Evolutionary conservation across 2,888 invertebrate genomes (phyloP), one percentile per base, ranked within the genome.

Genomic region (Caenorhabditis macrosperma): DNA sequence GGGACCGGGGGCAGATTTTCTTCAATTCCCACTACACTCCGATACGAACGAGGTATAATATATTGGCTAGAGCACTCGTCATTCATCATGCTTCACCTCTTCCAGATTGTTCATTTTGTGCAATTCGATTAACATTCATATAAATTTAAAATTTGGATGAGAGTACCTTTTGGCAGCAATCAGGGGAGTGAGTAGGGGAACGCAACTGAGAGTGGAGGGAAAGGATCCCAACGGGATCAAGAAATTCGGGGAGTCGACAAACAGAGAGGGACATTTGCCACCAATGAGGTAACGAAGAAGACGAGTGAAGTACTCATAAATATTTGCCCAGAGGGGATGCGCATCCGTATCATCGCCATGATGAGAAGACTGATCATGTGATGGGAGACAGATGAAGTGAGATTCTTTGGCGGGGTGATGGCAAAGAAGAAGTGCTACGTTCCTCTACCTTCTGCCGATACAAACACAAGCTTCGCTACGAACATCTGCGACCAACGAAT

Each of bases 251-350:
- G 41, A 20, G 48, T 26, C 17, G 41, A 54, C 44, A 26, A 54
- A 44, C 24, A 69, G 30, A 20, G 6, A 38, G 22, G 17, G n/a
- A n/a, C 28, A 22, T 7, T 60, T 33, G 17, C 12, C 20, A 50
- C 33, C 54, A 22, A 15, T 17, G 12, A 48, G 55, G 26, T 57
- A 46, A 30, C 28, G 38, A 63, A 54, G 38, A 35, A 24, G 15
- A 44, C 48, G 54, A 38, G 24, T 69, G 38, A 54, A 69, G 69
- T 69, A 61, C 69, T 69, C 60, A 52, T 63, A 48, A 72, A 64
- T 72, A 57, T 72, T 72, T 72, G 61, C 72, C 26, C 72, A 48
- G n/a, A 17, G 38, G 24, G 9, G 15, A 10, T 15, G 30, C 1
- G 38, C 41, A 38, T 66, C 38, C 38, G 24, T 30, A 24, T 15